Evolutionary conservation across 2,888 invertebrate genomes (phyloP), one percentile per base, ranked within the genome.

Genomic region (Lysandra coridon): DNA sequence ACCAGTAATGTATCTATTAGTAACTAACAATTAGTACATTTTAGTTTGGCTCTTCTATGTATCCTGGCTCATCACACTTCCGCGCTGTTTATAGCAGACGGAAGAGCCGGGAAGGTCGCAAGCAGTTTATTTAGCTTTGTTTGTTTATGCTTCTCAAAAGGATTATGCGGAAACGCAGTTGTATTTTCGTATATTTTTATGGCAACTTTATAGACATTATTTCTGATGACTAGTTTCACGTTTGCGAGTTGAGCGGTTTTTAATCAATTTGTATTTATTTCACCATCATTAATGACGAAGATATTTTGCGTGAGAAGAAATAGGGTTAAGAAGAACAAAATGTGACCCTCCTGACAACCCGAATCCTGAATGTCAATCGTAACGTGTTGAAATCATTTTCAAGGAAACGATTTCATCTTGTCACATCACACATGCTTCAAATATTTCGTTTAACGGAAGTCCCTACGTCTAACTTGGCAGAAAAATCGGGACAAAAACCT

Each of bases 31-130:
- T 49, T 53, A 53, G 76, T 53, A 17, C 53, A 53, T 57, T 73
- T 77, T 23, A 73, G n/a, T 77, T 76, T n/a, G 73, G 44, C 57
- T 40, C 78, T 57, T 78, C 53, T 77, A 77, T 75, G 62, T 74
- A 44, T 79, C 80, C 78, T 79, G 79, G 87, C 88, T 85, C 85
- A 87, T 85, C 85, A 83, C 82, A 86, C 89, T 93, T 93, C 93
- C 93, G 91, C 88, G 83, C 92, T 89, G 89, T 90, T 90, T 93
- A 92, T 92, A 92, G 92, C 88, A 86, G 82, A 84, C 93, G 93
- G 93, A 93, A 92, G 91, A 90, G 83, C 83, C 85, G 83, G 87
- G 89, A 90, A 93, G 93, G 92, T 83, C 90, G 83, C 85, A 85
- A 85, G 84, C 84, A 84, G 86, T 88, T 87, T 87, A 87, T 88